phyloP scores from a whole-genome alignment of 2,888 invertebrate species.

The Auanema freiburgensis region DNA sequence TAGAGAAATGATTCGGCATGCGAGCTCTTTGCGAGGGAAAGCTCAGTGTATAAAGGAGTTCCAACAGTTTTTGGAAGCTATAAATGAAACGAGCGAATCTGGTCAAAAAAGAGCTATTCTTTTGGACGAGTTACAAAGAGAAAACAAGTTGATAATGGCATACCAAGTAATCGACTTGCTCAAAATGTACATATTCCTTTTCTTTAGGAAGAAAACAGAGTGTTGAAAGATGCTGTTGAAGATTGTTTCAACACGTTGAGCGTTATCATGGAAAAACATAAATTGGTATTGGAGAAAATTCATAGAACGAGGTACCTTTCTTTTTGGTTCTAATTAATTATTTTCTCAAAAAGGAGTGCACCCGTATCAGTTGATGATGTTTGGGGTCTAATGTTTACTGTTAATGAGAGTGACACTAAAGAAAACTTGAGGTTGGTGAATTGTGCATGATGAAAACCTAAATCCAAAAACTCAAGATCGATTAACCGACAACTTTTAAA shows the following conservation, averaged over 20 bases:
- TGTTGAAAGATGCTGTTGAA: constrained; percentile 5
- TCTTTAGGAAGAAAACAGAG: constrained; percentile 14
- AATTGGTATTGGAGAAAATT: background rate
- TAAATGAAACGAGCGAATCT: constrained; percentile 23
- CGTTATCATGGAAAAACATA: constrained; percentile 6
- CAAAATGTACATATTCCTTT: background rate
- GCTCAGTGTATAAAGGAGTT: constrained; percentile 24
- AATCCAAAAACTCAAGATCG: too few species aligned
- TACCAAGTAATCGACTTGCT: constrained; percentile 16
- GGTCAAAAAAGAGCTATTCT: constrained; percentile 32
- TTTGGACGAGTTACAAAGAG: constrained; percentile 31
- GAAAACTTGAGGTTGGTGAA: too few species aligned
- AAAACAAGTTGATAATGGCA: constrained; percentile 35
- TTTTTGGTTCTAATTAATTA: background rate
- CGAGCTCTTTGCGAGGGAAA: constrained; percentile 22
- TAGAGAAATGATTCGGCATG: constrained; percentile 26
- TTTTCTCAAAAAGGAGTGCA: background rate
- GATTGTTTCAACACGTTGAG: background rate
- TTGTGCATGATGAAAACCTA: too few species aligned
- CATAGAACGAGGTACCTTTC: background rate
- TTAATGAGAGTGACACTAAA: too few species aligned
- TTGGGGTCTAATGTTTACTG: too few species aligned
- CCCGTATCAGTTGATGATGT: background rate
- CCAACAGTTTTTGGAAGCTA: constrained; percentile 7
- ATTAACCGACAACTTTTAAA: too few species aligned